Percentiles rank a stretch among this genome's conserved stretches.
Conservation (phyloP, 2,113 vertebrate genomes). For the Telmatochromis bifrenatus region DNA sequence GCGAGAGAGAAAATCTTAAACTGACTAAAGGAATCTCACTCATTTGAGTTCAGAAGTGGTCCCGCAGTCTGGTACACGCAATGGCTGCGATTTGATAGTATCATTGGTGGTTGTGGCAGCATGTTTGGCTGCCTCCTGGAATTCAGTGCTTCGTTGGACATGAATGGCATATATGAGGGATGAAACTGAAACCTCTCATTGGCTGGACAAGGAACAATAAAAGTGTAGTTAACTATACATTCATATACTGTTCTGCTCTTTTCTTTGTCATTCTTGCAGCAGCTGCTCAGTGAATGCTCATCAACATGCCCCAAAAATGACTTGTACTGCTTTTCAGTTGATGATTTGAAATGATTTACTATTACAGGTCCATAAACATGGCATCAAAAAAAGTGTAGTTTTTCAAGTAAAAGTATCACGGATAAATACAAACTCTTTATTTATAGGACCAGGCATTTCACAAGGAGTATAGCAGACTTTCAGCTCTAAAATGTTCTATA, state of each 20-base stretch:
- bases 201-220: constrained; percentile 66
- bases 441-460: background rate
- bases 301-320: background rate
- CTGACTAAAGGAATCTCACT: constrained; percentile 46
- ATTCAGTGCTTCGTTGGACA: constrained; percentile 26
- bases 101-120: constrained; percentile 16
- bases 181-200: constrained; percentile 53
- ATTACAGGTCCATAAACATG: background rate
- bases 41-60: constrained; percentile 2
- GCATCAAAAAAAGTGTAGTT: background rate
- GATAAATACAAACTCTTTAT: background rate
- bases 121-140: constrained; percentile 15
- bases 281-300: background rate
- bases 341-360: background rate
- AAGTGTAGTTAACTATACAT: constrained; percentile 64
- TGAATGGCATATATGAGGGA: constrained; percentile 42
- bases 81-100: constrained; percentile 16
- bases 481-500: background rate
- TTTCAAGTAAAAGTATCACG: background rate
- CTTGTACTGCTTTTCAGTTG: background rate
- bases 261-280: background rate
- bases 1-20: background rate
- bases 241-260: background rate
- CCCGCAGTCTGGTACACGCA: background rate
- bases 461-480: background rate